Base-by-base conservation (phyloP, 2,888 invertebrate genomes). In the Heliconius charithonia region DNA sequence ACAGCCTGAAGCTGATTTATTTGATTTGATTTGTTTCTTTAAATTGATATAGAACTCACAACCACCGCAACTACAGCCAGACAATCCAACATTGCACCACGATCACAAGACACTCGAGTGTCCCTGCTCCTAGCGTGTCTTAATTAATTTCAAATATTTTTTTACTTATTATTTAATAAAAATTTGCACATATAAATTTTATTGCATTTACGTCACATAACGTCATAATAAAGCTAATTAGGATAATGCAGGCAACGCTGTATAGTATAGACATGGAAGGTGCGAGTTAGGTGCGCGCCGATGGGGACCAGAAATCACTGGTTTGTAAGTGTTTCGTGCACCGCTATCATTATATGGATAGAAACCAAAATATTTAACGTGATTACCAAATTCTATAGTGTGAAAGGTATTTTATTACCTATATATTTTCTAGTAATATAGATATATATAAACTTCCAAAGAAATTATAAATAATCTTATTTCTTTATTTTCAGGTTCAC, bases 231-330 rank as follows among this genome's bases (percentile, higher is more conserved):
- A 88, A 89, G 85, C 87, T 91, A 92, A 92, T 92, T 92, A 91
- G 89, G 88, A 89, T 91, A 92, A 91, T 92, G 90, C 86, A 88
- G 85, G 85, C 80, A 63, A 62, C 85, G 85, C 84, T 83, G 84
- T 83, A 86, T 86, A 85, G 84, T 83, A 86, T 86, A 85, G 85
- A 86, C 85, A 85, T 85, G 85, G 83, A 79, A 80, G 84, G 81
- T 84, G 84, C 84, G 84, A 85, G 85, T 86, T 87, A 88, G 89
- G 87, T 88, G 89, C 86, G 86, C 84, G 85, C 86, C 89, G 87
- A 77, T 27, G 19, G 89, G 89, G 90, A 88, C 86, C 83, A 84
- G 85, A 90, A 91, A 91, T 91, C 91, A 91, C 88, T 83, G 86
- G 79, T 84, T 82, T 81, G 82, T 84, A 82, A 80, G 82, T 79